Base-by-base conservation (phyloP, 2,797 vertebrate genomes). In the Gymnothorax javanicus region DNA sequence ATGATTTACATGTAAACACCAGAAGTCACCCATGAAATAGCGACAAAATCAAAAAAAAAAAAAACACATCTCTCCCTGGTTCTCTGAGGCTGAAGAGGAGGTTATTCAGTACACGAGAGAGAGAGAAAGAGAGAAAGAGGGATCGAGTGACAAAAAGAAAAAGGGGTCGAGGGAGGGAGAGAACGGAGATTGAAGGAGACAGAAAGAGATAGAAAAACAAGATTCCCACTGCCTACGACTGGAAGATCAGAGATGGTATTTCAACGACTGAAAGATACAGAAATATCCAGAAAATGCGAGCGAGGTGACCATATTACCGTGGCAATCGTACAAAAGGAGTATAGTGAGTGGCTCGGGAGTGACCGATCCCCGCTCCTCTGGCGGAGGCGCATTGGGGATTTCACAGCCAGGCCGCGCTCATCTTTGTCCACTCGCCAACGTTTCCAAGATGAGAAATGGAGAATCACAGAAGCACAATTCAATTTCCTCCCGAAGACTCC, bases 211-310 rank as follows among this genome's bases (percentile, higher is more conserved):
- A 69, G 23, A 69, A n/a, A 84, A 50, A 82, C 85, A 89, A 85
- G 85, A 88, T 88, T 88, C 92, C 86, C 86, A 59, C 88, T 90
- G 75, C 77, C 89, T 88, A 90, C 91, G 91, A 94, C 90, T 91
- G 89, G 89, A 86, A 89, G 92, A 89, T 89, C 90, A 85, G 86
- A 84, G n/a, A 62, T 91, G 93, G 82, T 69, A 91, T 93, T 93
- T 94, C 91, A 94, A 94, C 92, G 93, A 3, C 85, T n/a, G 23
- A 60, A 86, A 90, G 92, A 92, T 90, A 86, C 82, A 92, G 91
- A 88, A 86, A 87, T 67, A 64, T 90, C 87, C 88, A 90, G 81
- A 88, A 91, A 93, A 90, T 83, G 86, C 93, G 92, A 91, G 83
- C 52, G 89, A 89, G 88, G 77, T 90, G 91, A 91, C 90, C 87